phyloP scores from a whole-genome alignment of 2,888 invertebrate species.

The Tetanocera ferruginea region DNA sequence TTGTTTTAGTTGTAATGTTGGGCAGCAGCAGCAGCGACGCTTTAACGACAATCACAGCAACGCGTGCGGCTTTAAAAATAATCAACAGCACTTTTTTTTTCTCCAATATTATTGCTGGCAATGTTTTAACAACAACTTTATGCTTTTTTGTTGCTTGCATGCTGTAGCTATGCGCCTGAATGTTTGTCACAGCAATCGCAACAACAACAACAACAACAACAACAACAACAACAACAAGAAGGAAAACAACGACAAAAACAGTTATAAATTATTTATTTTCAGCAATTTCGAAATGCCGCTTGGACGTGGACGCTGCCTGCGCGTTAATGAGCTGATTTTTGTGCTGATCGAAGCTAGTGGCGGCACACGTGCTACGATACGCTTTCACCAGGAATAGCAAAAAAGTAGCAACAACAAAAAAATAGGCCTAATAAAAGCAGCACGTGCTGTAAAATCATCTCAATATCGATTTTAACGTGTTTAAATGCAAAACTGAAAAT shows the following conservation, averaged over 20 bases:
- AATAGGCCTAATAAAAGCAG: neutral
- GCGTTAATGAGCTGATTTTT: constrained; percentile 13
- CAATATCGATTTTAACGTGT: no score
- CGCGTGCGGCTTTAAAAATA: constrained; percentile 30
- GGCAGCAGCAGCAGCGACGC: constrained; percentile 5
- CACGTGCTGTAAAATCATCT: neutral
- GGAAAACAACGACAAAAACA: constrained; percentile 45
- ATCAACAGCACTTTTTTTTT: neutral
- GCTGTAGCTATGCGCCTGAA: neutral
- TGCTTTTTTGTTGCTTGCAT: neutral
- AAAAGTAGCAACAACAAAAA: neutral
- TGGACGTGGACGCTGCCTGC: constrained; percentile 12
- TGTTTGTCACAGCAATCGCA: constrained; percentile 24
- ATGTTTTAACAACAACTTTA: neutral
- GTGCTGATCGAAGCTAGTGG: constrained; percentile 8
- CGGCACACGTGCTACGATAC: constrained; percentile 50
- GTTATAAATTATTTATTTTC: constrained; percentile 63
- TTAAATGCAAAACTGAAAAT: no score
- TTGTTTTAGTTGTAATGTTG: neutral
- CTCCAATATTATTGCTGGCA: neutral
- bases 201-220: constrained; percentile 36
- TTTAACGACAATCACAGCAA: neutral
- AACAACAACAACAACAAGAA: no score
- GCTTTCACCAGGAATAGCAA: constrained; percentile 45
- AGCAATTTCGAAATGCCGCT: constrained; percentile 25